phyloP scores from a whole-genome alignment of 2,113 vertebrate genomes.

The Erythrocercus mccallii region DNA sequence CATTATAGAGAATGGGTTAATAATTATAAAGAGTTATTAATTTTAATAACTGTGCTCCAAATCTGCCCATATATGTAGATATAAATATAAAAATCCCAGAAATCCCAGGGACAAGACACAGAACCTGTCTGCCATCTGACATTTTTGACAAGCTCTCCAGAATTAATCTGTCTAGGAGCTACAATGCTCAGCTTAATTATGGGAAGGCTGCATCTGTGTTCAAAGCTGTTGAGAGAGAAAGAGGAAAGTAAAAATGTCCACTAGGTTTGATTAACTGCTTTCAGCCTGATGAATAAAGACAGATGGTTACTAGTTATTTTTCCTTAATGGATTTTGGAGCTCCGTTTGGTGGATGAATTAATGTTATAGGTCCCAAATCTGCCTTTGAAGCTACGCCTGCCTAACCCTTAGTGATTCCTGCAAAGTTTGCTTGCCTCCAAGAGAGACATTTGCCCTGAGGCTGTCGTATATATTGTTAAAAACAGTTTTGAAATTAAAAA shows the following conservation, averaged over 20 bases:
- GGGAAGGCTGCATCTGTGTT: conserved; percentile 68
- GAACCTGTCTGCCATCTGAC: conserved; percentile 35
- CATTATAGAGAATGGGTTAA: not conserved
- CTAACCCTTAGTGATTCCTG: not conserved
- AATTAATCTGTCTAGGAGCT: conserved; percentile 47
- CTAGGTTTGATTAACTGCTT: conserved; percentile 67
- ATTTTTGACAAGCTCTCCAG: conserved; percentile 35
- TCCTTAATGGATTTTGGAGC: conserved; percentile 51
- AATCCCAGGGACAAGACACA: not conserved
- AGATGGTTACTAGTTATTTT: conserved; percentile 68
- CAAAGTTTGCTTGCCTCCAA: not conserved
- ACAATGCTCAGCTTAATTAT: conserved; percentile 65
- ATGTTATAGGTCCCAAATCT: conserved; percentile 46
- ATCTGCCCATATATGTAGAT: not conserved
- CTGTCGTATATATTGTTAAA: not conserved
- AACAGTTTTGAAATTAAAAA: conserved; percentile 11
- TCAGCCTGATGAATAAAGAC: conserved; percentile 56
- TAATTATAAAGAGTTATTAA: not conserved
- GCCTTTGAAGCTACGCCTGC: conserved; percentile 27
- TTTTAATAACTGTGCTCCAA: not conserved
- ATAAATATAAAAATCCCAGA: not conserved
- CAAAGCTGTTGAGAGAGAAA: conserved; percentile 65
- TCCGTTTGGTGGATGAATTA: conserved; percentile 50
- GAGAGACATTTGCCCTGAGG: not conserved
- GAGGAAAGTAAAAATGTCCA: conserved; percentile 68